Percentiles rank a stretch among this genome's conserved stretches.
phyloP scores from a whole-genome alignment of 1,140 invertebrate species.

The Drosophila simulans region DNA sequence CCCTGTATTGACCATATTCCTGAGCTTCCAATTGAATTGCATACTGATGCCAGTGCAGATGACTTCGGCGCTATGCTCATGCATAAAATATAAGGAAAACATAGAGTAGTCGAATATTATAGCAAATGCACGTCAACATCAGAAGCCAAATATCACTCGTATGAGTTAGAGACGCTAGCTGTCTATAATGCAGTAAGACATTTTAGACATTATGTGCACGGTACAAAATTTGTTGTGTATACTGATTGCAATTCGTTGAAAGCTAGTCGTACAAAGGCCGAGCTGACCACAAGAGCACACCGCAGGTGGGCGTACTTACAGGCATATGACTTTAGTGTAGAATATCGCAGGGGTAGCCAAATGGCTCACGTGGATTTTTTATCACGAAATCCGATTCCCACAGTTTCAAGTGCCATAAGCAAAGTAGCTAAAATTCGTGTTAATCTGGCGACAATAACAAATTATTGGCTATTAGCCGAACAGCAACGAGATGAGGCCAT shows the following conservation, averaged over 20 bases:
- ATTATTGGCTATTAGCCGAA: conserved; percentile 10
- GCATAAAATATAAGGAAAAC: neutral
- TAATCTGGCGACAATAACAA: neutral
- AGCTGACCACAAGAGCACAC: conserved; percentile 6
- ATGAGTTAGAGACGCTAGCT: too few species aligned
- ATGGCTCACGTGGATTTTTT: neutral
- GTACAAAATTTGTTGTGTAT: conserved; percentile 1
- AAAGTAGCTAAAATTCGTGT: neutral
- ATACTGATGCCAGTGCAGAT: neutral
- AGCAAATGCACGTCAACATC: too few species aligned
- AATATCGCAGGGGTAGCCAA: neutral
- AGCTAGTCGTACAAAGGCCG: neutral
- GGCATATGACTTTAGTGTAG: conserved; percentile 4
- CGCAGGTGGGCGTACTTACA: conserved; percentile 10
- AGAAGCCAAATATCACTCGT: too few species aligned
- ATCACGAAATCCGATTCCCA: neutral
- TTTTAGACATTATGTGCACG: conserved; percentile 9
- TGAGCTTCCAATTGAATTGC: too few species aligned
- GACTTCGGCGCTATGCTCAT: neutral
- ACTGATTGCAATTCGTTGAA: conserved; percentile 10
- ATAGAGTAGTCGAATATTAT: too few species aligned
- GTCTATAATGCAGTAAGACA: too few species aligned
- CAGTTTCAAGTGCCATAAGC: neutral
- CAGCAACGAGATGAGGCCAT: neutral
- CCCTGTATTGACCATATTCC: too few species aligned